Base-by-base conservation (phyloP, 2,113 vertebrate genomes). In the Fukomys damarensis region DNA sequence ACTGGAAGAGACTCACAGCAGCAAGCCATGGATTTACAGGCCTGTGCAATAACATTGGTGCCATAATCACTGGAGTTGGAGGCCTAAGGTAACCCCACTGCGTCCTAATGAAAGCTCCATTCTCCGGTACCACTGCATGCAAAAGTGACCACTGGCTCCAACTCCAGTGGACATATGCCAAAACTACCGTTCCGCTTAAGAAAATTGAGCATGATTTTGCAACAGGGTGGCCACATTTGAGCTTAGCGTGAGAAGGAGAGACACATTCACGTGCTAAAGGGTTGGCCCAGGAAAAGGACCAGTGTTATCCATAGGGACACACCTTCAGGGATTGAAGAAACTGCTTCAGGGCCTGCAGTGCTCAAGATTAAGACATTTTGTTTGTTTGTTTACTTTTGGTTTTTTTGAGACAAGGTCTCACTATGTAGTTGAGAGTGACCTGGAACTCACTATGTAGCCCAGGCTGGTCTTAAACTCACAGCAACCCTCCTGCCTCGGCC, bases 181-280 rank as follows among this genome's bases (percentile, higher is more conserved):
- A 65, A 81, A 87, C 81, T 28, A 61, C 79, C 86, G 26, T 94
- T 86, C 54, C 95, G 93, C 91, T 97, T 96, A 96, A 96, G 96
- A 84, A 97, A 97, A 96, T 87, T 79, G 91, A 87, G 83, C 80
- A 84, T 86, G 66, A 95, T 94, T 96, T 82, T 91, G 59, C 79
- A 74, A 72, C 96, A 79, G 22, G 38, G 46, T 85, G 89, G 93
- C 77, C 91, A 89, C 58, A 83, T 58, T 94, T 68, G 28, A 91
- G 86, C 72, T 94, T 86, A 35, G 5, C 3, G 12, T 52, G 74
- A 84, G 91, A 94, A 58, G 49, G 26, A 66, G 46, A 83, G 59
- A 88, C 61, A 72, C 28, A 89, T 61, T 86, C 14, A 24, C 7
- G 58, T 54, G 49, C 56, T 10, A 7, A 93, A 85, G 46, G 11